Conservation (phyloP, 1,140 invertebrate genomes). For the Listronotus oregonensis region DNA sequence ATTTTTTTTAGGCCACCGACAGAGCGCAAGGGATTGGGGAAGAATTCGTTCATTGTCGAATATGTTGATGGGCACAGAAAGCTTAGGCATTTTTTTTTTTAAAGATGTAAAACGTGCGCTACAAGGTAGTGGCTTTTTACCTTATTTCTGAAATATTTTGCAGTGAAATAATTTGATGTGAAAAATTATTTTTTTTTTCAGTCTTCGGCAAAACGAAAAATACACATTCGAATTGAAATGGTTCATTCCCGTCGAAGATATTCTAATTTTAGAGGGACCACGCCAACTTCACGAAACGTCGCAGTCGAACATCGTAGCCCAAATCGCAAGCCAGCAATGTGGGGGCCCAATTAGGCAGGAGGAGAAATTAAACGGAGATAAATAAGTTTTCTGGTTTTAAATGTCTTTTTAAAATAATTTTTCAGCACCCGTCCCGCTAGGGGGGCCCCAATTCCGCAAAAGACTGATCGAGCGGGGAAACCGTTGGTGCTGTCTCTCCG, state of each 20-base stretch:
- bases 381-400: slow-evolving; percentile 51
- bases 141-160: no score
- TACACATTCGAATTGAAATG: slow-evolving; percentile 92
- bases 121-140: slow-evolving; percentile 66
- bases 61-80: slow-evolving; percentile 86
- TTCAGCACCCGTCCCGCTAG: no score
- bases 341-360: slow-evolving; percentile 82
- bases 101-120: slow-evolving; percentile 95
- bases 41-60: slow-evolving; percentile 94
- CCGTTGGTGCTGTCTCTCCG: no score
- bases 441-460: no score
- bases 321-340: slow-evolving; percentile 86
- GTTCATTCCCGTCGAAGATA: slow-evolving; percentile 84
- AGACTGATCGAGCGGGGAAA: no score
- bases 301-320: slow-evolving; percentile 80
- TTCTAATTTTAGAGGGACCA: slow-evolving; percentile 70
- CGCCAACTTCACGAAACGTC: slow-evolving; percentile 71
- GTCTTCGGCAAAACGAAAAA: slow-evolving; percentile 77
- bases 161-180: no score
- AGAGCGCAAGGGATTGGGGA: slow-evolving; percentile 85
- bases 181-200: slow-evolving; percentile 48
- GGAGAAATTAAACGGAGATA: slow-evolving; percentile 67
- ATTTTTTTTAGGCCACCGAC: slow-evolving; percentile 70
- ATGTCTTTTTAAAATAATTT: no score
- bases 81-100: slow-evolving; percentile 89